Percentiles rank a stretch among this genome's conserved stretches.
These are phyloP conservation scores for Lissonota sp. DNA, from an alignment of 2,888 invertebrate genomes.

Conservation along the genomic window DNA sequence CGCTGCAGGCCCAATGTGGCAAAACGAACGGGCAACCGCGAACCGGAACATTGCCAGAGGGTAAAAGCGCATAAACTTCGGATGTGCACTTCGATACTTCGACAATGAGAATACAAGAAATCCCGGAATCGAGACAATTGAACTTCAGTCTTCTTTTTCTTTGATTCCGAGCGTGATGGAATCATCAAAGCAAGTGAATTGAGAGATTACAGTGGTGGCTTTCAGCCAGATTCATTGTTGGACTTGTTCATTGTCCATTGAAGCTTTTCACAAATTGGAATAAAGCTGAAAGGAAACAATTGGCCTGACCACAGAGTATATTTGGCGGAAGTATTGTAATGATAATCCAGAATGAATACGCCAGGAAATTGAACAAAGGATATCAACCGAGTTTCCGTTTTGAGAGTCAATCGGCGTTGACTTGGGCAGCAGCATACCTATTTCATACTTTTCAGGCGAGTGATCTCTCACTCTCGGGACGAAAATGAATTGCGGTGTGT, in stretches of 20 bases:
- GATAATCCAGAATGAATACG: not conserved
- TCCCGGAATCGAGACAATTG: slow-evolving; percentile 5
- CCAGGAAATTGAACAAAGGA: no score
- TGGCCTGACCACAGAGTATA: not conserved
- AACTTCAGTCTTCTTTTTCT: not conserved
- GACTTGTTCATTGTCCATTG: slow-evolving; percentile 19
- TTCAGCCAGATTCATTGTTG: no score
- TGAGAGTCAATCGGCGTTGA: not conserved
- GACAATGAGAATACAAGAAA: slow-evolving; percentile 20
- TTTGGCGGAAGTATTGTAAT: not conserved
- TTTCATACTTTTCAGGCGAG: not conserved
- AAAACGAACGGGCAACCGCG: slow-evolving; percentile 24
- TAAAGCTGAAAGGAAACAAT: not conserved
- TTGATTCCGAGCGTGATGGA: no score
- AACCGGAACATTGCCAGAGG: slow-evolving; percentile 40
- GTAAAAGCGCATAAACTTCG: slow-evolving; percentile 8
- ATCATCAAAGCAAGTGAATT: no score
- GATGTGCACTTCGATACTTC: slow-evolving; percentile 33
- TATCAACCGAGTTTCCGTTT: no score
- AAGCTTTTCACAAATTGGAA: not conserved
- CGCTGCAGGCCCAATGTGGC: not conserved
- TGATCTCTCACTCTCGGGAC: slow-evolving; percentile 11
- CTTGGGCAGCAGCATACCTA: not conserved
- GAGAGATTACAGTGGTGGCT: no score
- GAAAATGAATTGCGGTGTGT: slow-evolving; percentile 4